Percentiles rank a stretch among this genome's conserved stretches.
phyloP scores from a whole-genome alignment of 1,140 invertebrate genomes.

The Cyphomyrmex costatus region DNA sequence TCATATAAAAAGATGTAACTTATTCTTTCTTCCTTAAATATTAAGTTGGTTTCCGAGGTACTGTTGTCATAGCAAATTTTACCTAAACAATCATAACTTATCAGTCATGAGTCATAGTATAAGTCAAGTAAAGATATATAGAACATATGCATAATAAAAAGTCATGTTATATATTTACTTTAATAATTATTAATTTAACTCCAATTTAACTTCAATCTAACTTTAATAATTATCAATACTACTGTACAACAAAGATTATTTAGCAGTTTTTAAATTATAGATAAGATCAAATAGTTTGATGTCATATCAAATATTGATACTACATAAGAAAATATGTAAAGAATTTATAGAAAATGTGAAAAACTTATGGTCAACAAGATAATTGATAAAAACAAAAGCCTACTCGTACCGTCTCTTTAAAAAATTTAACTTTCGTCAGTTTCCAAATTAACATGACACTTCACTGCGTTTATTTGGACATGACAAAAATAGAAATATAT shows the following conservation, averaged over 20 bases:
- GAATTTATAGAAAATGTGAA: not conserved
- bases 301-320: not conserved
- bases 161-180: not conserved
- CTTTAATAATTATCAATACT: not conserved
- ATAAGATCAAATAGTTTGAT: not conserved
- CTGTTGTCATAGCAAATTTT: constrained; percentile 31
- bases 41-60: not conserved
- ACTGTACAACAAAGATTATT: not conserved
- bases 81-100: constrained; percentile 29
- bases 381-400: not conserved
- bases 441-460: not conserved
- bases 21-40: not conserved
- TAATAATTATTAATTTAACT: not conserved
- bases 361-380: not conserved
- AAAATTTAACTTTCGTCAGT: not conserved
- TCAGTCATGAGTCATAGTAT: not conserved
- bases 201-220: not conserved
- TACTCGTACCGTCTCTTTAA: not conserved
- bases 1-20: too few species aligned
- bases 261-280: not conserved
- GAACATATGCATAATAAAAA: not conserved
- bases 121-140: not conserved
- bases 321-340: not conserved
- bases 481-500: not conserved
- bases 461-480: not conserved